Conservation (phyloP, 2,797 vertebrate genomes). For the Sebastes minor region DNA sequence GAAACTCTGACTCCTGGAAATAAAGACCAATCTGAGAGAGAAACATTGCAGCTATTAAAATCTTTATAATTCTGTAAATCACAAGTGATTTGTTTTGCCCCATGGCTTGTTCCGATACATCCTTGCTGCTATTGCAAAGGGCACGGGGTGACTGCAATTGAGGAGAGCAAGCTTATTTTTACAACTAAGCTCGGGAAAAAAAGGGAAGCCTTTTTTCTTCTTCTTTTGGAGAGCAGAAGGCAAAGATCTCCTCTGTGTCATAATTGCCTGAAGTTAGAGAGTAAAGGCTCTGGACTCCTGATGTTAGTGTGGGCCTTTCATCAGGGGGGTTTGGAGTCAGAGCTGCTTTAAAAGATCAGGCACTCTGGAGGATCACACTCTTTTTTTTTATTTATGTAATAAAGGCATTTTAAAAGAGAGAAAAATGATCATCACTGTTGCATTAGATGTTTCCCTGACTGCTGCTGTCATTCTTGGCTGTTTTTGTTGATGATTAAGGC, state of each 20-base stretch:
- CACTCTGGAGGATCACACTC: constrained; percentile 73
- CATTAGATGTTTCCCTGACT: constrained; percentile 42
- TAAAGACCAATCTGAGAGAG: constrained; percentile 86
- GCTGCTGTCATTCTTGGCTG: constrained; percentile 32
- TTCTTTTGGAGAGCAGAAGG: constrained; percentile 78
- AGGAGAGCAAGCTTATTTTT: constrained; percentile 85
- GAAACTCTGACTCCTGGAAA: constrained; percentile 90
- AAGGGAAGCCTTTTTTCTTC: constrained; percentile 75
- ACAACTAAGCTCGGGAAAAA: constrained; percentile 79
- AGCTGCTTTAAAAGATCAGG: constrained; percentile 82
- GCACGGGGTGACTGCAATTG: constrained; percentile 80
- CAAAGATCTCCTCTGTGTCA: constrained; percentile 86
- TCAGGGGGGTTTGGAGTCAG: constrained; percentile 79
- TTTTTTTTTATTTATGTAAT: constrained; percentile 82
- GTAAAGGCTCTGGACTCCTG: constrained; percentile 83
- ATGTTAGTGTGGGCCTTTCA: constrained; percentile 83
- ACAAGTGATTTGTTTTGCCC: constrained; percentile 89
- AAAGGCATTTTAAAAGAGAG: constrained; percentile 74
- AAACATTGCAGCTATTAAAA: constrained; percentile 89
- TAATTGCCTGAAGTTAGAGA: constrained; percentile 87
- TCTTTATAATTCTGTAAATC: constrained; percentile 89
- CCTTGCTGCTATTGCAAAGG: constrained; percentile 83
- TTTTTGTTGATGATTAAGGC: constrained; percentile 48
- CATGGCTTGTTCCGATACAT: constrained; percentile 85
- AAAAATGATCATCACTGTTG: constrained; percentile 56